Percentiles rank a stretch among this genome's conserved stretches.
phyloP scores from a whole-genome alignment of 2,888 invertebrate genomes.

The Palloptera scutellata region DNA sequence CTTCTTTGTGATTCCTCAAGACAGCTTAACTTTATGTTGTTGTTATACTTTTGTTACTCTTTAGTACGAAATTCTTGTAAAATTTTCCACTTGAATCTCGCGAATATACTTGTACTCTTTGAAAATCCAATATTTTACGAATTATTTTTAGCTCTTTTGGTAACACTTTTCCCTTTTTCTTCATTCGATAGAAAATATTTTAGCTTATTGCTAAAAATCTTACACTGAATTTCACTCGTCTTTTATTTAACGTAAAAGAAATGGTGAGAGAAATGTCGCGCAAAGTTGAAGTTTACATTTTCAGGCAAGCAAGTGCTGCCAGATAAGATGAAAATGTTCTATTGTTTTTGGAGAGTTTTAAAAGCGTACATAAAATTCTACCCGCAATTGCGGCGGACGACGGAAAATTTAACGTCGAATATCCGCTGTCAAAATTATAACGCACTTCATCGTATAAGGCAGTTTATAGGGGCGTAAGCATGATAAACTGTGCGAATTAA shows the following conservation, averaged over 20 bases:
- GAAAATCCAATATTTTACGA: neutral
- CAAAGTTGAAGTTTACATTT: slow-evolving; percentile 9
- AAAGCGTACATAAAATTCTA: too few relatives aligned
- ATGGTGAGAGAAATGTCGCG: slow-evolving; percentile 13
- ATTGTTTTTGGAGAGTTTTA: neutral
- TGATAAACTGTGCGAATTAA: too few relatives aligned
- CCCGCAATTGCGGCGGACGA: neutral
- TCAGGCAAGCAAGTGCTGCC: slow-evolving; percentile 7
- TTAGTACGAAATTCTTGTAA: neutral
- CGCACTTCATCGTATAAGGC: too few relatives aligned
- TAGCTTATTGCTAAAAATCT: slow-evolving; percentile 1
- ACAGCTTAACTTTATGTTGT: neutral
- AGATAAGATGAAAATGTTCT: neutral
- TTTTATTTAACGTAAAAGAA: too few relatives aligned
- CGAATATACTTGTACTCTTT: neutral
- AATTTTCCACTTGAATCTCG: neutral
- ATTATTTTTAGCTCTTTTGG: neutral
- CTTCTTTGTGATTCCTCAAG: neutral
- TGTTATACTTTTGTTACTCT: slow-evolving; percentile 11
- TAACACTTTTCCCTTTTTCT: neutral
- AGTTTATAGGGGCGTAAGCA: too few relatives aligned
- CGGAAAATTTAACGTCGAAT: too few relatives aligned
- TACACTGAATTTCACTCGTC: neutral
- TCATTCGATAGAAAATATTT: slow-evolving; percentile 6
- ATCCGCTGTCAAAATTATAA: too few relatives aligned